Percentiles rank a stretch among this genome's conserved stretches.
Conservation (phyloP, 2,113 vertebrate species). For the Salvelinus namaycush region DNA sequence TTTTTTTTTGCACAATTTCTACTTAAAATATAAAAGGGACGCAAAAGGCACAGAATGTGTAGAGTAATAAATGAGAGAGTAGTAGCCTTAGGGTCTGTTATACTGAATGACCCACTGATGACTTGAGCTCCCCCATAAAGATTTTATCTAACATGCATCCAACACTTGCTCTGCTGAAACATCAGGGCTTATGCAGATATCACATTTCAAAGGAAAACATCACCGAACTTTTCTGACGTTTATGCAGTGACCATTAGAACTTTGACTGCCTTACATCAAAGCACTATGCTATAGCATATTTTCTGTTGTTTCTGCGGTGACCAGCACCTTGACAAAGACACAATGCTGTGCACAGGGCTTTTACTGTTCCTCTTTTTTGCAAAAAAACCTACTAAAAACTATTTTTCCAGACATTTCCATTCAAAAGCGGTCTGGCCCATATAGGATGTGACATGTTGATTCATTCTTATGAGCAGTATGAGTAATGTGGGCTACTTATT, state of each 20-base stretch:
- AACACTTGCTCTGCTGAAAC: not conserved
- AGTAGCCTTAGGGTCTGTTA: not conserved
- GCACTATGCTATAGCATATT: no score
- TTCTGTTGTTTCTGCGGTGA: no score
- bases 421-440: slow-evolving; percentile 26
- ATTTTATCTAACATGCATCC: not conserved
- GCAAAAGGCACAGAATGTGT: not conserved
- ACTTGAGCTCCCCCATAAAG: slow-evolving; percentile 2
- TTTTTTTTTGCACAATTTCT: no score
- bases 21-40: no score
- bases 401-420: not conserved
- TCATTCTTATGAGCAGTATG: slow-evolving; percentile 46
- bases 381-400: no score
- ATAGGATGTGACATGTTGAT: slow-evolving; percentile 15
- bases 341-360: no score
- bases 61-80: not conserved
- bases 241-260: not conserved
- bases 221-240: not conserved
- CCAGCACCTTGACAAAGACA: no score
- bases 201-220: slow-evolving; percentile 9
- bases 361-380: no score
- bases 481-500: slow-evolving; percentile 54
- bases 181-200: not conserved
- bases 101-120: not conserved
- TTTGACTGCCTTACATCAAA: not conserved